A percentile compares a stretch with the other conserved stretches of the same genome.
Evolutionary conservation across 2,113 vertebrate species (phyloP).

Genomic region (Zapus hudsonius): DNA sequence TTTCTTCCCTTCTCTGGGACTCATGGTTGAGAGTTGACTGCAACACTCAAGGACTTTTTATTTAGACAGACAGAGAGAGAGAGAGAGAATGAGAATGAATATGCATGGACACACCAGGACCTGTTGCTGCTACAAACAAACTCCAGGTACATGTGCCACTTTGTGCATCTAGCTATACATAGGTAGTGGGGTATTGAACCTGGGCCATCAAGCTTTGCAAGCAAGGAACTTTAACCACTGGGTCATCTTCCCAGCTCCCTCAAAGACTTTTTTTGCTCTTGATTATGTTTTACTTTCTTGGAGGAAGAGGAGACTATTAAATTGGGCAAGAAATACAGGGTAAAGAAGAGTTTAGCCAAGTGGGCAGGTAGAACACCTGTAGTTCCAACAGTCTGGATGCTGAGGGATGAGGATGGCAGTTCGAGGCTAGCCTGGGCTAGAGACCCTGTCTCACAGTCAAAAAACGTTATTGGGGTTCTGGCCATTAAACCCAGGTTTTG

Average conservation of each 20-base stretch:
- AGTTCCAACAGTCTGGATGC: background rate
- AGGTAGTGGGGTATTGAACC: too few species aligned
- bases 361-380: background rate
- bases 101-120: too few species aligned
- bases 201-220: too few species aligned
- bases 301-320: background rate
- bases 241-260: too few species aligned
- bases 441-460: background rate
- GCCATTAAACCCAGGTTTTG: background rate
- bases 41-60: background rate
- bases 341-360: background rate
- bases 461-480: background rate
- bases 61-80: too few species aligned
- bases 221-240: too few species aligned
- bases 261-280: background rate
- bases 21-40: background rate
- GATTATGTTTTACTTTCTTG: conserved; percentile 2
- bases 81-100: too few species aligned
- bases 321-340: background rate
- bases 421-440: background rate
- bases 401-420: background rate
- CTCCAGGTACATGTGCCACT: too few species aligned
- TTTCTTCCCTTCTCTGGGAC: background rate
- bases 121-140: too few species aligned
- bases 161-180: too few species aligned